Conservation (phyloP, 2,113 vertebrate genomes). For the Myiagra hebetior region DNA sequence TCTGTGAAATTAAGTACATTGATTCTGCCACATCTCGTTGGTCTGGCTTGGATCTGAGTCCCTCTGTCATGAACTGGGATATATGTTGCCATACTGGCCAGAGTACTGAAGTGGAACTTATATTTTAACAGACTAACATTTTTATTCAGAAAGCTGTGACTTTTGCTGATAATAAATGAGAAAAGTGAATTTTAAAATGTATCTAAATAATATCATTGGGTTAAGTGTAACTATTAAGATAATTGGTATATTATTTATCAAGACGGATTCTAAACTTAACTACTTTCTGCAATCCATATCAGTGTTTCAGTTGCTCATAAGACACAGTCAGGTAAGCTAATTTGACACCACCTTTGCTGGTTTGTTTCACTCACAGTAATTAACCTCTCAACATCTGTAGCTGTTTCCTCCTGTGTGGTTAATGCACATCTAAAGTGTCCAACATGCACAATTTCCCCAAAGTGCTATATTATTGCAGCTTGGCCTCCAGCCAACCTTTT, state of each 20-base stretch:
- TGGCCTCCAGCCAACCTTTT: not conserved
- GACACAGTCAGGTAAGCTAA: not conserved
- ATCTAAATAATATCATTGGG: not conserved
- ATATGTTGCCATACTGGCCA: not conserved
- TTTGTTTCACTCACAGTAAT: not conserved
- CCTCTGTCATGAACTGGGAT: not conserved
- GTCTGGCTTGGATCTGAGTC: not conserved
- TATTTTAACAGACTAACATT: not conserved
- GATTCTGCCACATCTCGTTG: not conserved
- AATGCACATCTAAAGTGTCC: not conserved
- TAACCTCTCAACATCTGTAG: constrained; percentile 31
- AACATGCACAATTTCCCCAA: not conserved
- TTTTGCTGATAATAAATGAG: not conserved
- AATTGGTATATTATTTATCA: not conserved
- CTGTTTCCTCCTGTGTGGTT: not conserved
- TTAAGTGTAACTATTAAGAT: not conserved
- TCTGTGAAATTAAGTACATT: not conserved
- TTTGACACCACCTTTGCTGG: not conserved
- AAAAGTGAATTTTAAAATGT: not conserved
- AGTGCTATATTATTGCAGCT: not conserved
- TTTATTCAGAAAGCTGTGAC: not conserved
- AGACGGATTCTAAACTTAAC: not conserved
- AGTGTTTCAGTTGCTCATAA: not conserved
- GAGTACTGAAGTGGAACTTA: not conserved
- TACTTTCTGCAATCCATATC: not conserved